A percentile compares a stretch with the other conserved stretches of the same genome.
These are phyloP conservation scores for Neomicropteryx cornuta DNA, from an alignment of 1,140 invertebrate species.

Conservation along the genomic window DNA sequence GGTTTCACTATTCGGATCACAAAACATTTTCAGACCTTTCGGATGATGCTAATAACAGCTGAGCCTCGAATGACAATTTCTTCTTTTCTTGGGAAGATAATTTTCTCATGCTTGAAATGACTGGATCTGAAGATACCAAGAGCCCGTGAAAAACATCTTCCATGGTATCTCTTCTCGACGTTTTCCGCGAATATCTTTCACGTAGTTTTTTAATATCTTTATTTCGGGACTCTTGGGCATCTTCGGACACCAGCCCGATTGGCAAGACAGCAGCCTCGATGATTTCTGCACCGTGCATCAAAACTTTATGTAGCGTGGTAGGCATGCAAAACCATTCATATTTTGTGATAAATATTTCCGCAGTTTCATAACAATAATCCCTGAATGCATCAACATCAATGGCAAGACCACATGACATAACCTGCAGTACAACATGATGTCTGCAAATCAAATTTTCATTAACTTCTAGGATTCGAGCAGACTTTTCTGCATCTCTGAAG, in stretches of 20 bases:
- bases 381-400: slow-evolving; percentile 13
- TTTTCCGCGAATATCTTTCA: slow-evolving; percentile 15
- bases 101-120: too few relatives aligned
- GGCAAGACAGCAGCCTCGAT: slow-evolving; percentile 11
- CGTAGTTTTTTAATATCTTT: slow-evolving; percentile 18
- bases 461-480: slow-evolving; percentile 18
- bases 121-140: too few relatives aligned
- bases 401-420: slow-evolving; percentile 15
- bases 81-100: too few relatives aligned
- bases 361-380: slow-evolving; percentile 9
- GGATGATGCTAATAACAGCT: too few relatives aligned
- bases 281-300: slow-evolving; percentile 7
- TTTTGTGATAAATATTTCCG: slow-evolving; percentile 3
- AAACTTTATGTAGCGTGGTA: slow-evolving; percentile 7
- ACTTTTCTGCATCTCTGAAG: slow-evolving; percentile 14
- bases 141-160: too few relatives aligned
- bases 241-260: slow-evolving; percentile 25
- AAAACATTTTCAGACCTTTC: too few relatives aligned
- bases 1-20: too few relatives aligned
- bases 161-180: slow-evolving; percentile 2
- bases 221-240: slow-evolving; percentile 21
- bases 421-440: slow-evolving; percentile 17
- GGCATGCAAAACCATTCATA: slow-evolving; percentile 9
- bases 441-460: slow-evolving; percentile 14
- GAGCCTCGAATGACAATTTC: too few relatives aligned